A percentile compares a stretch with the other conserved stretches of the same genome.
These are phyloP conservation scores for Polyergus mexicanus DNA, from an alignment of 1,140 invertebrate species.

Conservation along the genomic window DNA sequence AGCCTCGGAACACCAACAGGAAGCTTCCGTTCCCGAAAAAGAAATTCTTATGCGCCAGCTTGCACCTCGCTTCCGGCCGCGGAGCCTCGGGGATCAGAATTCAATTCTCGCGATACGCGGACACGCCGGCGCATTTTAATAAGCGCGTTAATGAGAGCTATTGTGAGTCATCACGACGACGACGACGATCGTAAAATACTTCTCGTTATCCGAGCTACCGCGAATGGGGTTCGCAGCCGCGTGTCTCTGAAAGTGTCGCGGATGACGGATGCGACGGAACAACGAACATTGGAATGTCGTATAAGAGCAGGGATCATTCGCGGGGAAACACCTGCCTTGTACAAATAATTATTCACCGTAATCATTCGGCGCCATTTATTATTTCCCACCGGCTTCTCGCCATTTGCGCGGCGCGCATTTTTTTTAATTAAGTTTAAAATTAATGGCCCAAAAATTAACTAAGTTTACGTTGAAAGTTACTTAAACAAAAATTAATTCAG, in stretches of 20 bases:
- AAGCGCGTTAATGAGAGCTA: constrained; percentile 42
- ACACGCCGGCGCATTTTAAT: constrained; percentile 45
- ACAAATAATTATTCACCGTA: constrained; percentile 78
- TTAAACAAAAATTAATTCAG: too few relatives aligned
- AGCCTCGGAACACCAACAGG: background rate
- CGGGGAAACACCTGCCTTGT: constrained; percentile 75
- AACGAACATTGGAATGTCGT: constrained; percentile 57
- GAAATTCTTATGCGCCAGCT: constrained; percentile 54
- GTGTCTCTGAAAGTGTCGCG: constrained; percentile 59
- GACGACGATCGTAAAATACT: constrained; percentile 20
- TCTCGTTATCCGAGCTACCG: constrained; percentile 33
- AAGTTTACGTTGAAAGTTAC: too few relatives aligned
- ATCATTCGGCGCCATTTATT: constrained; percentile 57
- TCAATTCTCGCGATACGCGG: constrained; percentile 38
- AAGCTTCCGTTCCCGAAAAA: constrained; percentile 35
- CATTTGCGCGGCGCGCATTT: background rate
- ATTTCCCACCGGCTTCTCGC: constrained; percentile 37
- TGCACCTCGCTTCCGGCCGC: constrained; percentile 29
- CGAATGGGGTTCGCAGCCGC: background rate
- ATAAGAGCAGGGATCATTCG: background rate
- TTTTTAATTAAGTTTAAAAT: too few relatives aligned
- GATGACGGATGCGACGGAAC: constrained; percentile 70
- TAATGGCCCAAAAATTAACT: too few relatives aligned
- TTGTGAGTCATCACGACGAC: constrained; percentile 27
- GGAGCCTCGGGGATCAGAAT: constrained; percentile 29